A percentile compares a stretch with the other conserved stretches of the same genome.
These are phyloP conservation scores for Elephas maximus DNA, from an alignment of 2,113 vertebrate genomes.

Conservation along the genomic window DNA sequence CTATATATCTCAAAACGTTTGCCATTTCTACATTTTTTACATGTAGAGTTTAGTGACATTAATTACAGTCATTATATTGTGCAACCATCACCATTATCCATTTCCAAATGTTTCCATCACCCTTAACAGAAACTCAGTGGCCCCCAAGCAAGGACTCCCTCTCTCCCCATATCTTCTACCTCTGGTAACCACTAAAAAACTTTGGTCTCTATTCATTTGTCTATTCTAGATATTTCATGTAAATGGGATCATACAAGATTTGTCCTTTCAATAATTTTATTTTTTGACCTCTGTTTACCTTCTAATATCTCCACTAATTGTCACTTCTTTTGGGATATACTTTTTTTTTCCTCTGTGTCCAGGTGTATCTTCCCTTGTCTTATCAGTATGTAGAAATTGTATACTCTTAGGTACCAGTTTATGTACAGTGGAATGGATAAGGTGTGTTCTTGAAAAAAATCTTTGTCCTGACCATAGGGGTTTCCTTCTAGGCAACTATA, in stretches of 20 bases:
- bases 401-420: not conserved
- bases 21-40: too few species aligned
- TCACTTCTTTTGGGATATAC: not conserved
- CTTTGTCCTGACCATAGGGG: fast-evolving
- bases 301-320: not conserved
- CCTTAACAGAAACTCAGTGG: too few species aligned
- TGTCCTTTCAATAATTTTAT: not conserved
- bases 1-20: too few species aligned
- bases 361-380: not conserved
- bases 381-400: not conserved
- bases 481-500: not conserved
- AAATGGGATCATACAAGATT: not conserved
- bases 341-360: not conserved
- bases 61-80: too few species aligned
- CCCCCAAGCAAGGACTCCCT: too few species aligned
- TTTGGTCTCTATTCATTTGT: not conserved
- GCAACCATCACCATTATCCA: too few species aligned
- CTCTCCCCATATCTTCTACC: not conserved
- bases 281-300: constrained; percentile 25
- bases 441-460: not conserved
- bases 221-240: not conserved
- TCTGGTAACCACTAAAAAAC: not conserved
- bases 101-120: too few species aligned
- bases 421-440: not conserved
- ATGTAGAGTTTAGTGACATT: too few species aligned